Evolutionary conservation across 1,140 invertebrate genomes (phyloP).

Genomic region (Doryteuthis pealeii): DNA sequence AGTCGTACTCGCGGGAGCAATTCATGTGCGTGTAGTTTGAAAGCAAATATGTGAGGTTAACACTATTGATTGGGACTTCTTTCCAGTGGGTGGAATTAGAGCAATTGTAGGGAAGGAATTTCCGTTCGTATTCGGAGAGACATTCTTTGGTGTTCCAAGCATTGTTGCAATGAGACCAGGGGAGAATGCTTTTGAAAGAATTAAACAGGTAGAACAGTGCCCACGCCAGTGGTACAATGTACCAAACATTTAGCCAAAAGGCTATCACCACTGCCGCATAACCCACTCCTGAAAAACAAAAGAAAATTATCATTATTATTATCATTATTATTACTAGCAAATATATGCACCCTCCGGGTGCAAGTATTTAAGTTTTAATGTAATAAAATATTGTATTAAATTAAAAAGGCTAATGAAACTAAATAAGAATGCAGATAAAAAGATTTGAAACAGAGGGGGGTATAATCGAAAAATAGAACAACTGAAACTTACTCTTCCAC

Average conservation of each 20-base stretch:
- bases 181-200: slow-evolving; percentile 79
- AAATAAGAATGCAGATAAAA: too few species aligned
- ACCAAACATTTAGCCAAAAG: slow-evolving; percentile 99
- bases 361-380: too few species aligned
- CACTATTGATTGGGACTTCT: slow-evolving; percentile 24
- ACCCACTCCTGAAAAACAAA: slow-evolving; percentile 77
- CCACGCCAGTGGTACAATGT: slow-evolving; percentile 98
- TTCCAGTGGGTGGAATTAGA: slow-evolving; percentile 32
- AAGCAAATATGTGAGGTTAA: slow-evolving; percentile 28
- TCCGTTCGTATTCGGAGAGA: slow-evolving; percentile 39
- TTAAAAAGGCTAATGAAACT: too few species aligned
- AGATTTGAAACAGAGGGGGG: too few species aligned
- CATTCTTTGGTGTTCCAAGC: slow-evolving; percentile 65
- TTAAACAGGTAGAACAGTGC: slow-evolving; percentile 96
- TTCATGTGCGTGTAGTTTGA: slow-evolving; percentile 31
- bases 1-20: slow-evolving; percentile 37
- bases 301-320: not conserved
- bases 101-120: slow-evolving; percentile 38
- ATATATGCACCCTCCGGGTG: too few species aligned
- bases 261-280: slow-evolving; percentile 98
- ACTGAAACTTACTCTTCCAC: too few species aligned
- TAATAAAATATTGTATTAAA: too few species aligned
- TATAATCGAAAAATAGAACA: too few species aligned
- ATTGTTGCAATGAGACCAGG: slow-evolving; percentile 94
- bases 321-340: too few species aligned